Percentiles rank a stretch among this genome's conserved stretches.
These are phyloP conservation scores for Phodopus roborovskii DNA, from an alignment of 2,113 vertebrate species.

Conservation along the genomic window DNA sequence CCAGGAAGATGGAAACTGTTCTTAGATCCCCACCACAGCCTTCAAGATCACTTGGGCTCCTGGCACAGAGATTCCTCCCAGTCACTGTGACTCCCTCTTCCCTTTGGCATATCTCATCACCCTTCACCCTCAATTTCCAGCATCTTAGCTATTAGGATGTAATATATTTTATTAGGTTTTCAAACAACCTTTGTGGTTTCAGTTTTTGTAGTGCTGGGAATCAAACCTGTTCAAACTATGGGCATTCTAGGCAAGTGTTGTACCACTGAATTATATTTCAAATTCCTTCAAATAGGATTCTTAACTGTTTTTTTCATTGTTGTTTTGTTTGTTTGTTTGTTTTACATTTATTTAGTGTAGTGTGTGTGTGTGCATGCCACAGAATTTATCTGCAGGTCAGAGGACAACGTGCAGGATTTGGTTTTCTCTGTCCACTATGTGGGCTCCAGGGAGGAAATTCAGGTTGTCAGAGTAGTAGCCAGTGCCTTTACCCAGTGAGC, in stretches of 20 bases:
- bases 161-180: constrained; percentile 10
- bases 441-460: neutral
- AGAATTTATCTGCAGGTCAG: neutral
- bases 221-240: neutral
- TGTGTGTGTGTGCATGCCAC: neutral
- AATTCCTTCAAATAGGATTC: too few species aligned
- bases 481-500: too few species aligned
- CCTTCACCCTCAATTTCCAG: neutral
- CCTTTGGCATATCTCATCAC: neutral
- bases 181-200: neutral
- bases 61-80: neutral
- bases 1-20: neutral
- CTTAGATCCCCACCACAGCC: rapidly evolving
- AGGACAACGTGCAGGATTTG: neutral
- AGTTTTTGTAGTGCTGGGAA: neutral
- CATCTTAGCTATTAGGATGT: neutral
- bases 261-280: neutral
- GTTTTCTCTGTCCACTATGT: neutral
- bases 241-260: neutral
- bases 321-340: too few species aligned
- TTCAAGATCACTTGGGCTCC: neutral
- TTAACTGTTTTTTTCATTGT: neutral
- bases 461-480: neutral
- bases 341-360: neutral
- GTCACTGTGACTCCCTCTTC: rapidly evolving